Base-by-base conservation (phyloP, 2,888 invertebrate genomes). In the Panopea generosa region DNA sequence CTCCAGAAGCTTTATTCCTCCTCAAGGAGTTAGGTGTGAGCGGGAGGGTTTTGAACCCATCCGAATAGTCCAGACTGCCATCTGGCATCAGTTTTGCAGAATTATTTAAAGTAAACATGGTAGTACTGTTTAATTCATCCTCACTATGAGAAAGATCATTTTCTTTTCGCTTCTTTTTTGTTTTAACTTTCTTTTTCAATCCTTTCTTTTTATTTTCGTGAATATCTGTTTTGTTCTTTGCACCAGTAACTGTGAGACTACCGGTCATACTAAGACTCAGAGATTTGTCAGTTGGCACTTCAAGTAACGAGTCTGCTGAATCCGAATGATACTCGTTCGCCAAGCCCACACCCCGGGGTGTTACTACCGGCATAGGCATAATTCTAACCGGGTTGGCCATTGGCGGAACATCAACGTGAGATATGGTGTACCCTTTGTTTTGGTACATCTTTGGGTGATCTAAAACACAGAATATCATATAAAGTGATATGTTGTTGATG, bases 291-390 rank as follows among this genome's bases (percentile, higher is more conserved):
- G 75, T 75, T 61, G 81, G 81, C 50, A 87, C 84, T 72, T 89
- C 89, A 7, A 62, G 57, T 29, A 88, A 70, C 1, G 87, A 88
- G 55, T 88, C 89, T 11, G 84, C 88, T 6, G 89, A 83, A 68
- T 89, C 90, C 0, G 88, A 88, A 73, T 87, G 76, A 49, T 87
- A 86, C 2, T 83, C 86, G 1, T 62, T 43, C 2, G 83, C 76
- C 47, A 45, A n/a, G 6, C 82, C 83, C 1, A 53, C 33, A 14
- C 80, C 81, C 11, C 57, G 62, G 0, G 78, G 78, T 24, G 76
- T 72, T n/a, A 74, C 67, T 16, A 45, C 53, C 0, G 72, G 75
- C 16, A 72, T 62, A 1, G 82, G 82, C 68, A 77, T 65, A 16
- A 84, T 73, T 40, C 72, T 67, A 1, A 75, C 66, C 22, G 79